These are phyloP conservation scores for Cnemophilus loriae DNA, from an alignment of 2,113 vertebrate genomes.

Conservation along the genomic window DNA sequence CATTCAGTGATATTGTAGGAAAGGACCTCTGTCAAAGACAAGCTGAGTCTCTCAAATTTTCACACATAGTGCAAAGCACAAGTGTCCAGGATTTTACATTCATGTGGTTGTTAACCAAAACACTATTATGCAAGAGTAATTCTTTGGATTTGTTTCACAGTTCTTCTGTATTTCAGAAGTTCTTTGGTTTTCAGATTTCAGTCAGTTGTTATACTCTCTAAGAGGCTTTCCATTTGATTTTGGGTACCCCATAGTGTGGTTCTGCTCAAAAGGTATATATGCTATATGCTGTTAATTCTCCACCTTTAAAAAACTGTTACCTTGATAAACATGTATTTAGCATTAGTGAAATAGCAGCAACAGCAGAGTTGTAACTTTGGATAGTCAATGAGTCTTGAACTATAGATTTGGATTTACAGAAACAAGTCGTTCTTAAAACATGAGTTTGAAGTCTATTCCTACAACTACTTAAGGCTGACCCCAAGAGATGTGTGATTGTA, in stretches of 20 bases:
- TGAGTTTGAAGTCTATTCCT: neutral
- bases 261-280: neutral
- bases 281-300: neutral
- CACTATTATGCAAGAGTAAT: neutral
- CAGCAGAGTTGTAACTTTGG: neutral
- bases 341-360: neutral
- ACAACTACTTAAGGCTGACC: neutral
- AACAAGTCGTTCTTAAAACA: neutral
- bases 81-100: neutral
- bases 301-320: neutral
- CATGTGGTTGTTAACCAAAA: neutral
- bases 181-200: neutral
- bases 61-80: neutral
- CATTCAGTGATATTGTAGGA: neutral
- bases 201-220: neutral
- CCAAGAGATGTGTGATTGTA: neutral
- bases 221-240: neutral
- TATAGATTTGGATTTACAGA: neutral
- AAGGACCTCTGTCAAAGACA: neutral
- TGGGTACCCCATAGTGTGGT: neutral
- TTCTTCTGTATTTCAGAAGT: neutral
- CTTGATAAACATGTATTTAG: neutral
- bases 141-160: neutral
- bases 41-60: neutral
- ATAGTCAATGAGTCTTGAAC: neutral